Evolutionary conservation across 2,888 invertebrate genomes (phyloP).

Genomic region (Luperina nickerlii): DNA sequence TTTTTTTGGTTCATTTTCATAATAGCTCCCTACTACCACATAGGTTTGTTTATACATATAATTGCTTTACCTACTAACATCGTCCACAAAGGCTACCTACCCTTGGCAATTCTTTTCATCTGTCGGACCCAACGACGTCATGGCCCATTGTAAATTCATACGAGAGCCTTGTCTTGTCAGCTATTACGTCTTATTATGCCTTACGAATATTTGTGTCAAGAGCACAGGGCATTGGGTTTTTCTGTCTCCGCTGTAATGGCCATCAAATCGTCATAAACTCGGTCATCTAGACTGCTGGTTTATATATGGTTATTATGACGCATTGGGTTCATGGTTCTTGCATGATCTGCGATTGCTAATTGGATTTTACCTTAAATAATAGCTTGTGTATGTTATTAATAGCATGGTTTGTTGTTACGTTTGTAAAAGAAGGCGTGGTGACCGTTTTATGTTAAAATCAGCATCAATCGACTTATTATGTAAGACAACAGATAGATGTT

Average conservation of each 20-base stretch:
- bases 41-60: slow-evolving; percentile 55
- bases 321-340: slow-evolving; percentile 46
- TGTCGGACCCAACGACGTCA: slow-evolving; percentile 77
- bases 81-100: slow-evolving; percentile 60
- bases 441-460: neutral
- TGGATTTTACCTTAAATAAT: slow-evolving; percentile 34
- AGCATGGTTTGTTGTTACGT: slow-evolving; percentile 16
- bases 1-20: slow-evolving; percentile 25
- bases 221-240: slow-evolving; percentile 63
- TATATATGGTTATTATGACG: slow-evolving; percentile 41
- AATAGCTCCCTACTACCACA: neutral
- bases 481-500: neutral
- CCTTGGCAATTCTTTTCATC: slow-evolving; percentile 80
- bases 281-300: slow-evolving; percentile 28
- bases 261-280: slow-evolving; percentile 49
- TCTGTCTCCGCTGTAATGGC: slow-evolving; percentile 40
- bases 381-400: neutral
- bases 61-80: slow-evolving; percentile 54
- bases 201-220: slow-evolving; percentile 70
- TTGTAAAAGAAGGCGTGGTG: neutral
- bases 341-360: slow-evolving; percentile 12
- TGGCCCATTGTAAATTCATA: slow-evolving; percentile 68
- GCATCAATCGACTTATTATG: neutral
- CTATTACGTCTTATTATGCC: slow-evolving; percentile 63
- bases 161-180: slow-evolving; percentile 68